phyloP scores from a whole-genome alignment of 2,797 vertebrate genomes.

The Thalassophryne amazonica region DNA sequence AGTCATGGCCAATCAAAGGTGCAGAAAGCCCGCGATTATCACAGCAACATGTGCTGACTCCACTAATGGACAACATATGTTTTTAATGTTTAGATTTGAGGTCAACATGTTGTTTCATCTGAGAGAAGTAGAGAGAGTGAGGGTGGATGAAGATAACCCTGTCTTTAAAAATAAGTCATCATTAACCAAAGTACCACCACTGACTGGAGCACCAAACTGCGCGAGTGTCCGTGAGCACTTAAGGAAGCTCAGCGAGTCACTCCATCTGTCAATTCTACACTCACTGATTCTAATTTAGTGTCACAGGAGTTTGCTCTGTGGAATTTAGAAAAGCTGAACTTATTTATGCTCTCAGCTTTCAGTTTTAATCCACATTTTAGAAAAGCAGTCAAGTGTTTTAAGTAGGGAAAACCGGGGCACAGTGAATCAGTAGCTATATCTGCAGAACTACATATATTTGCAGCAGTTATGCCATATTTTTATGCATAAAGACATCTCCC shows the following conservation, averaged over 20 bases:
- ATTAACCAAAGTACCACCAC: conserved; percentile 48
- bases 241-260: conserved; percentile 59
- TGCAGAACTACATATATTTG: too few relatives aligned
- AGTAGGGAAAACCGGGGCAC: too few relatives aligned
- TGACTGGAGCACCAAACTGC: conserved; percentile 56
- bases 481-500: too few relatives aligned
- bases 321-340: conserved; percentile 62
- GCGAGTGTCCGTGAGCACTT: conserved; percentile 56
- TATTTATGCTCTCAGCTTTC: conserved; percentile 56
- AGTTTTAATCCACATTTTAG: conserved; percentile 49
- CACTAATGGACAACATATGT: conserved; percentile 69
- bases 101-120: conserved; percentile 67
- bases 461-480: too few relatives aligned
- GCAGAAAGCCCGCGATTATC: conserved; percentile 53
- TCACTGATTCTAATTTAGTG: conserved; percentile 61
- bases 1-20: conserved; percentile 55
- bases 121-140: not conserved
- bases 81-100: conserved; percentile 67
- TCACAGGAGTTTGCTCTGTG: conserved; percentile 46
- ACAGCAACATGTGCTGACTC: conserved; percentile 62
- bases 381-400: conserved; percentile 22
- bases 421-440: too few relatives aligned
- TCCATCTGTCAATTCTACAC: conserved; percentile 69
- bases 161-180: conserved; percentile 51
- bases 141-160: conserved; percentile 18